Percentiles rank a stretch among this genome's conserved stretches.
These are phyloP conservation scores for Astropecten irregularis DNA, from an alignment of 53 echinoderm and acorn worm genomes.

Conservation along the genomic window DNA sequence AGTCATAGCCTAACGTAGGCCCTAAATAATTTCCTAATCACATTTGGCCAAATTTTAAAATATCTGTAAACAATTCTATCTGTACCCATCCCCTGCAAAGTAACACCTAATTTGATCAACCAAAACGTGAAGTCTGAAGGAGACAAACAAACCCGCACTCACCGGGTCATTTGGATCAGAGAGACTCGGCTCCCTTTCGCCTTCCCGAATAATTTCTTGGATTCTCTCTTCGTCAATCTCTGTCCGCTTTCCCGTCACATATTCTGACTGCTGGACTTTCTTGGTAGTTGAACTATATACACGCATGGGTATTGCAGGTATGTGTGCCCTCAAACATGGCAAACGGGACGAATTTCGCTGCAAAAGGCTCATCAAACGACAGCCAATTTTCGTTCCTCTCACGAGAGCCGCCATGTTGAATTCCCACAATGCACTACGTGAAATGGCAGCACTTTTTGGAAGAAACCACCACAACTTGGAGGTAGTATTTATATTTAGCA, in stretches of 20 bases:
- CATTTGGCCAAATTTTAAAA: no score
- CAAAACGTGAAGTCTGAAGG: no score
- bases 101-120: no score
- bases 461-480: neutral
- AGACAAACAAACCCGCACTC: no score
- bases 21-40: no score
- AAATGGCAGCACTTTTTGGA: neutral
- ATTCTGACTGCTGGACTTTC: conserved; percentile 87
- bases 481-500: neutral
- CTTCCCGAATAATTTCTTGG: conserved; percentile 74
- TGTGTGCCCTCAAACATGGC: conserved; percentile 20
- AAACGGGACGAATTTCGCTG: conserved; percentile 1
- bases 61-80: no score
- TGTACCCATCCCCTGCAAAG: no score
- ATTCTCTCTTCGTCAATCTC: conserved; percentile 73
- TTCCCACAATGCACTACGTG: conserved; percentile 28
- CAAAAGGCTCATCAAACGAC: neutral
- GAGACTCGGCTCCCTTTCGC: conserved; percentile 36
- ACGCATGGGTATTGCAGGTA: conserved; percentile 51
- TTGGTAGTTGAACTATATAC: conserved; percentile 86
- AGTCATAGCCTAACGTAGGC: no score
- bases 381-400: conserved; percentile 52
- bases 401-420: conserved; percentile 82
- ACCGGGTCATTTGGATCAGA: conserved; percentile 74
- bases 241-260: conserved; percentile 79